These are phyloP conservation scores for Troides helena DNA, from an alignment of 2,888 invertebrate species.

Conservation along the genomic window DNA sequence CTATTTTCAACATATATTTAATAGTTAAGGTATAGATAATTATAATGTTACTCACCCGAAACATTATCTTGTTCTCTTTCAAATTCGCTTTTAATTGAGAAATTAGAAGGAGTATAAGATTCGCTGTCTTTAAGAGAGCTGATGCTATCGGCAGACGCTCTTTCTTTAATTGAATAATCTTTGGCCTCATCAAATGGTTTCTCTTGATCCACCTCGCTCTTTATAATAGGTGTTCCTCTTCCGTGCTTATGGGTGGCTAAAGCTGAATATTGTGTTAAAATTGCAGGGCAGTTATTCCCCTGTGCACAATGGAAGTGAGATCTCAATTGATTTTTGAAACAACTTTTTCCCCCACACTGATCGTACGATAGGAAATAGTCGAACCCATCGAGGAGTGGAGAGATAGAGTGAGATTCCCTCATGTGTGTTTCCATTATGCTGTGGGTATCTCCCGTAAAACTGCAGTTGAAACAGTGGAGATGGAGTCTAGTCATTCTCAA, in stretches of 20 bases:
- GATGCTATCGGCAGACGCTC: constrained; percentile 69
- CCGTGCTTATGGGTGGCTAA: constrained; percentile 76
- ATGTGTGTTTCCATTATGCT: constrained; percentile 90
- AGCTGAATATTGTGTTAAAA: constrained; percentile 74
- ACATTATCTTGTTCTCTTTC: constrained; percentile 73
- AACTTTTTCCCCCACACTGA: constrained; percentile 74
- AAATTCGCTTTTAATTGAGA: constrained; percentile 74
- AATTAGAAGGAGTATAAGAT: constrained; percentile 63
- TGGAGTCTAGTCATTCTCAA: constrained; percentile 85
- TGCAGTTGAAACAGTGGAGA: constrained; percentile 93
- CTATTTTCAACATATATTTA: not conserved
- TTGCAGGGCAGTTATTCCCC: constrained; percentile 72
- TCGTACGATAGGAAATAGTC: constrained; percentile 85
- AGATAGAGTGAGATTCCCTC: constrained; percentile 91
- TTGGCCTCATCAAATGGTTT: constrained; percentile 72
- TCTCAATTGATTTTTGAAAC: constrained; percentile 72
- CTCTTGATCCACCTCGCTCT: constrained; percentile 64
- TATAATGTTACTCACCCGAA: constrained; percentile 61
- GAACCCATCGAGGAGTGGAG: constrained; percentile 91
- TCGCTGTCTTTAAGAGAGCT: constrained; percentile 66
- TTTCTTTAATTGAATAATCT: constrained; percentile 75
- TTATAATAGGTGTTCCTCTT: constrained; percentile 68
- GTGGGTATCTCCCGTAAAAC: constrained; percentile 89
- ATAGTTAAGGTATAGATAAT: not conserved
- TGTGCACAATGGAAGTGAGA: constrained; percentile 76